Base-by-base conservation (phyloP, 1,140 invertebrate species). In the Neodiprion lecontei region DNA sequence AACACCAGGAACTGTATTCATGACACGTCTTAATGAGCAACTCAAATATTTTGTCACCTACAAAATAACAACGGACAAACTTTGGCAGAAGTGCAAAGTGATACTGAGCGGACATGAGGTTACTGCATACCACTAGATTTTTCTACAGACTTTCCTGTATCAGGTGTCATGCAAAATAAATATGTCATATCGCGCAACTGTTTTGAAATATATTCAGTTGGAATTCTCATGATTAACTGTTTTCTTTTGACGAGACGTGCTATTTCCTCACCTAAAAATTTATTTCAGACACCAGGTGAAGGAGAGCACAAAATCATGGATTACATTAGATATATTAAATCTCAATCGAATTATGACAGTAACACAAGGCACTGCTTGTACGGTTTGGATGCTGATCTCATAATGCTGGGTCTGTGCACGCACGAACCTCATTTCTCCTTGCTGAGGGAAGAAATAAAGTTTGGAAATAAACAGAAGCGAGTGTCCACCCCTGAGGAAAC, bases 281-380 rank as follows among this genome's bases (percentile, higher is more conserved):
- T 79, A 79, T 87, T 88, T 69, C 80, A 96, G 94, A 95, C 95
- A 5, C 97, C 97, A 28, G 97, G 97, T 14, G 98, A 99, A 91
- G 98, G 98, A 7, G 98, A 99, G 88, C 98, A 99, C 85, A 99
- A 99, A 89, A 98, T 99, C 69, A 98, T 99, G 97, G 97, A 99
- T 85, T 99, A 96, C 83, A 98, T 99, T 77, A 90, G 97, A 17
- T 96, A 94, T 87, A 89, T 96, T 83, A 94, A 95, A 80, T 91
- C 95, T 0, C 92, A 95, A 84, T 91, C 94, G 3, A 92, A 92
- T 75, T 97, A 97, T 85, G 93, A 98, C 87, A 91, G 94, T 1
- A 95, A 98, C 82, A 98, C 96, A 0, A 88, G 96, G 8, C 97
- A 99, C 85, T 99, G 97, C 88, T 89, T 99, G 9, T 99, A 99